phyloP scores from a whole-genome alignment of 2,113 vertebrate species.

The Archocentrus centrarchus region DNA sequence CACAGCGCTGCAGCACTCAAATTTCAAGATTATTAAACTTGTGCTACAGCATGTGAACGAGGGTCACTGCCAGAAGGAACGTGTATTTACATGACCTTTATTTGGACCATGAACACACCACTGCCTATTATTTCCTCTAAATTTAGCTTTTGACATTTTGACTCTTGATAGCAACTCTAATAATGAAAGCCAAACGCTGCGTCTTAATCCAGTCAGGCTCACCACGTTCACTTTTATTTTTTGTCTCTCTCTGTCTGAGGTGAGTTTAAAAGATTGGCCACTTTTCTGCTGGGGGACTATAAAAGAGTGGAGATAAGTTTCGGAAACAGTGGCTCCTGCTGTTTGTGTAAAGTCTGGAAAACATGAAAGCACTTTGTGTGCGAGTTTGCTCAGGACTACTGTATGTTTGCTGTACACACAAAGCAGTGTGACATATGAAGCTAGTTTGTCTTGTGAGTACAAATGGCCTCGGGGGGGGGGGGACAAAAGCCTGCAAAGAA shows the following conservation, averaged over 20 bases:
- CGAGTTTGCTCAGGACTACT: constrained; percentile 45
- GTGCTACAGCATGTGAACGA: background rate
- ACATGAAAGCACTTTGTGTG: constrained; percentile 18
- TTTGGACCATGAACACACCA: constrained; percentile 37
- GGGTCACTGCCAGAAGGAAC: constrained; percentile 24
- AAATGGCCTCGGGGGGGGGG: background rate
- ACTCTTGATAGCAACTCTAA: background rate
- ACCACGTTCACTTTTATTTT: background rate
- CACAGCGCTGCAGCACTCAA: constrained; percentile 3
- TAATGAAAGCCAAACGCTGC: background rate
- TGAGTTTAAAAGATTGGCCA: background rate
- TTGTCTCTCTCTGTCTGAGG: constrained; percentile 13
- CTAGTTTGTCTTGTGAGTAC: constrained; percentile 21
- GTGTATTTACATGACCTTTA: constrained; percentile 52
- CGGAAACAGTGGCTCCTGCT: constrained; percentile 41
- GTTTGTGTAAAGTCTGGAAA: constrained; percentile 54
- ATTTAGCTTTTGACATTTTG: background rate
- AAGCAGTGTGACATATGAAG: constrained; percentile 25
- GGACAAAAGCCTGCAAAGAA: background rate
- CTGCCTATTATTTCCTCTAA: background rate
- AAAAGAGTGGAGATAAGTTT: constrained; percentile 55
- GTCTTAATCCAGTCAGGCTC: background rate
- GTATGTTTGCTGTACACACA: constrained; percentile 48
- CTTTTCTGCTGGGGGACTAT: constrained; percentile 12
- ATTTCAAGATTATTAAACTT: constrained; percentile 33